Evolutionary conservation across 2,888 invertebrate genomes (phyloP), one percentile per base, ranked within the genome.

Genomic region (Dynastes maya): DNA sequence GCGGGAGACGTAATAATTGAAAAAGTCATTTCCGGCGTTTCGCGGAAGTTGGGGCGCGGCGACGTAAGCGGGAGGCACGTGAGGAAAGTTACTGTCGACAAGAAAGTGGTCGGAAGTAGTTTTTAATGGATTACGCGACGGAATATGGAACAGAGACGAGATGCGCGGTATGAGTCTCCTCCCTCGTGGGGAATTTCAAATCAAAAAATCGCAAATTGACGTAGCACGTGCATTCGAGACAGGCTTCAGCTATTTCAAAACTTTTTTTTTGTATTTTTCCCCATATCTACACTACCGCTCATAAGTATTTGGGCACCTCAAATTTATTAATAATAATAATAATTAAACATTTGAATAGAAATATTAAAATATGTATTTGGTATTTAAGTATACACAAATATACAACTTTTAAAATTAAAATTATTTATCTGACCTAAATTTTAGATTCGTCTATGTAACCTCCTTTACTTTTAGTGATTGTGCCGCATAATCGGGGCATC

Each of bases 1-100:
- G 51, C 49, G 51, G 51, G 51, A 51, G 51, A 68, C 32, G 68
- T 22, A 51, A 51, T 68, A 68, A 68, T 68, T 68, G 68, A 68
- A 68, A 68, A 68, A 68, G 68, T 68, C 27, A 68, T 68, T 68
- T 68, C 68, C 68, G 49, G 65, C 16, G 40, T 55, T 55, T 22
- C 6, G 55, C 22, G 22, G 63, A 29, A 58, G 8, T 53, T 16
- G 53, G 6, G 22, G 55, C 5, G 55, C 8, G n/a, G 55, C 22
- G 55, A 16, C 55, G 45, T 22, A 58, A 58, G 55, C 11, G 22
- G 29, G 51, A 51, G n/a, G 9, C 11, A 22, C 40, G 27, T 16
- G 51, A 68, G 27, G 68, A 68, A 68, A 68, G 51, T 51, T 68
- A 68, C 49, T 49, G 49, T 68, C 68, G 51, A 51, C 51, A 51